phyloP scores from a whole-genome alignment of 2,888 invertebrate genomes.

The Watsonalla cultraria region DNA sequence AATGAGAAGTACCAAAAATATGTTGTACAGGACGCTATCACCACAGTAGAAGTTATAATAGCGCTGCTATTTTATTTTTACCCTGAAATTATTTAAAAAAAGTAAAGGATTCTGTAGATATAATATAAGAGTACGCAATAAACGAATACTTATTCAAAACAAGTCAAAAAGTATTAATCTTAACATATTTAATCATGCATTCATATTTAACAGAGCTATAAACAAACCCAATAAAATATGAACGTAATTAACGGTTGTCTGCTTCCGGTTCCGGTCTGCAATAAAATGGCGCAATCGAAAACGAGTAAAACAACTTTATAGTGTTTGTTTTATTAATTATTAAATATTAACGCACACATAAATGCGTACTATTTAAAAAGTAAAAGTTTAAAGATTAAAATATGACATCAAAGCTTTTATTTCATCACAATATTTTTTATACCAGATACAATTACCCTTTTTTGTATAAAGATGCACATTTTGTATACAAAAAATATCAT shows the following conservation, averaged over 20 bases:
- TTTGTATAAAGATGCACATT: no score
- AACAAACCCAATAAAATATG: slow-evolving; percentile 14
- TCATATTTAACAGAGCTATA: not conserved
- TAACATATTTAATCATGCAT: not conserved
- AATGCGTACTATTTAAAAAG: slow-evolving; percentile 2
- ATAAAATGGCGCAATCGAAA: slow-evolving; percentile 28
- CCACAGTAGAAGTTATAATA: no score
- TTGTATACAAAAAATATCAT: no score
- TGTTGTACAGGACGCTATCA: no score
- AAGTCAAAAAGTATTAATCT: not conserved
- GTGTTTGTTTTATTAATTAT: slow-evolving; percentile 11
- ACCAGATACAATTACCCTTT: no score
- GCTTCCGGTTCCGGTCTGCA: slow-evolving; percentile 21
- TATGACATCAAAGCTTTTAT: not conserved
- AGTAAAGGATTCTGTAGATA: no score
- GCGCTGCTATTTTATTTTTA: no score
- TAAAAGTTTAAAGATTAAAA: not conserved
- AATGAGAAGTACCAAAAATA: no score
- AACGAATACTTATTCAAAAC: no score
- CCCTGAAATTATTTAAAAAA: no score
- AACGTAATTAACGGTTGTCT: slow-evolving; percentile 12
- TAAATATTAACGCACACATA: slow-evolving; percentile 1
- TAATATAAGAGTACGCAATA: no score
- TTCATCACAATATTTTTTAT: no score
- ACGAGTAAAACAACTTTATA: slow-evolving; percentile 23